Conservation (phyloP, 1,140 invertebrate species). For the Aradophagus sp. region DNA sequence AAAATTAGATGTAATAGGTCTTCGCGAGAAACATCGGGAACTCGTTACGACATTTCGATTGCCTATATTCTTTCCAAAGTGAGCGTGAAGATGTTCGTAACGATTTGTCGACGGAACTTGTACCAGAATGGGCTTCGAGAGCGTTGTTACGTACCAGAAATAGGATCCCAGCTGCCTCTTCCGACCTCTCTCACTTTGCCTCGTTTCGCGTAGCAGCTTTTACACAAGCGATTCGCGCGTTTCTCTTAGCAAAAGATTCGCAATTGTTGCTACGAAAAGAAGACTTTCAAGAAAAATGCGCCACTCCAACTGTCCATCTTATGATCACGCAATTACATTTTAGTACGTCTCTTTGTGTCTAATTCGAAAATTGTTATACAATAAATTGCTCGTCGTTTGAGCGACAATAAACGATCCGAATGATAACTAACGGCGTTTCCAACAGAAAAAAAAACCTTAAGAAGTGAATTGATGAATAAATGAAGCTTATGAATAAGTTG, state of each 20-base stretch:
- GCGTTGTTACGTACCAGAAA: conserved; percentile 57
- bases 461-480: too few species aligned
- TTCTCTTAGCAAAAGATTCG: conserved; percentile 34
- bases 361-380: conserved; percentile 5
- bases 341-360: not conserved
- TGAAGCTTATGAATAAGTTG: too few species aligned
- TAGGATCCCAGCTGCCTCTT: conserved; percentile 49
- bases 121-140: conserved; percentile 51
- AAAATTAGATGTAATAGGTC: too few species aligned
- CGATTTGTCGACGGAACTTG: conserved; percentile 57
- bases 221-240: conserved; percentile 35
- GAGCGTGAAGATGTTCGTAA: conserved; percentile 58
- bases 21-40: conserved; percentile 41
- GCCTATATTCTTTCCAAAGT: conserved; percentile 55
- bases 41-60: conserved; percentile 55
- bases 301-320: conserved; percentile 7
- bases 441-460: too few species aligned
- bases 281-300: conserved; percentile 22
- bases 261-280: conserved; percentile 27
- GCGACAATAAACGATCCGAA: too few species aligned
- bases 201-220: conserved; percentile 44
- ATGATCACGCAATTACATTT: conserved; percentile 19
- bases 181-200: conserved; percentile 32
- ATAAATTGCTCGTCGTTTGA: too few species aligned
- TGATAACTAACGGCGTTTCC: too few species aligned